Evolutionary conservation across 30 jellyfish, hydroid and myxozoan genomes (phyloP).

Genomic region (Hydractinia echinata): DNA sequence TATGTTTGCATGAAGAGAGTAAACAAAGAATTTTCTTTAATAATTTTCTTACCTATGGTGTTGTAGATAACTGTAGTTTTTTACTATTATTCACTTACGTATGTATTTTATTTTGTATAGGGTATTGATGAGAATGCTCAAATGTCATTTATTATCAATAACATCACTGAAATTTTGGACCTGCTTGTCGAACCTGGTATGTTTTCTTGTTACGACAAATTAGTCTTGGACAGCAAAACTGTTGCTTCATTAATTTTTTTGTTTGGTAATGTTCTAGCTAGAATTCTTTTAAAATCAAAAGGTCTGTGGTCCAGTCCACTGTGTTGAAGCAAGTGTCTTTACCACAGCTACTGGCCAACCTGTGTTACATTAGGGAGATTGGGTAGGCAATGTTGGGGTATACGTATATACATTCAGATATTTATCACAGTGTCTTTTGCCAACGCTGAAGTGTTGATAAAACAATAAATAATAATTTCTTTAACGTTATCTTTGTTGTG

Average conservation of each 20-base stretch:
- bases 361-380: no score
- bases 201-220: neutral
- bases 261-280: neutral
- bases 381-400: no score
- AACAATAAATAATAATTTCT: neutral
- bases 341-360: no score
- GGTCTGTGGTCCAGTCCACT: no score
- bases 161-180: conserved; percentile 70
- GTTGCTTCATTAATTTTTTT: no score
- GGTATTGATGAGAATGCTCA: conserved; percentile 77
- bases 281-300: neutral
- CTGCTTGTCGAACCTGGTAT: conserved; percentile 84
- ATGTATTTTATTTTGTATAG: conserved; percentile 29
- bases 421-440: neutral
- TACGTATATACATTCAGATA: no score
- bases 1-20: neutral
- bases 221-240: no score
- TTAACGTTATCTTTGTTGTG: neutral
- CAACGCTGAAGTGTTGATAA: neutral
- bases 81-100: neutral
- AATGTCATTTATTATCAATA: conserved; percentile 55
- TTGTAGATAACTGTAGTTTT: neutral
- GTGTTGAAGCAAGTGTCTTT: no score
- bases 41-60: neutral
- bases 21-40: no score